These are phyloP conservation scores for Xiphophorus maculatus DNA, from an alignment of 2,113 vertebrate species.

Conservation along the genomic window DNA sequence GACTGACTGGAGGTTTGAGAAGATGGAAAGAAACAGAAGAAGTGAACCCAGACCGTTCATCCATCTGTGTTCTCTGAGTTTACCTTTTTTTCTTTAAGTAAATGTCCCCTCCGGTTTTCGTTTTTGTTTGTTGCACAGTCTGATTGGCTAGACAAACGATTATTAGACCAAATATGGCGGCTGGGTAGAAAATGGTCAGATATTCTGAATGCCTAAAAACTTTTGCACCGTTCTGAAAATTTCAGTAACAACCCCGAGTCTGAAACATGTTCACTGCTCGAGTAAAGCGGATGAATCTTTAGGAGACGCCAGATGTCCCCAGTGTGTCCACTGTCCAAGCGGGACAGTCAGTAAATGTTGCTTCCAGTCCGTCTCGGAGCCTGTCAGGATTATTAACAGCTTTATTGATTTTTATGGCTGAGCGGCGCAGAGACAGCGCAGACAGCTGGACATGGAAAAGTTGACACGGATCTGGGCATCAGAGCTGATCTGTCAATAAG, in stretches of 20 bases:
- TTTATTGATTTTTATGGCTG: conserved; percentile 50
- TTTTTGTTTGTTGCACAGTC: too few species aligned
- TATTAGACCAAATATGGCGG: too few species aligned
- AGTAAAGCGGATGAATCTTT: not conserved
- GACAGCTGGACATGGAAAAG: conserved; percentile 58
- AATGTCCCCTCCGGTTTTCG: too few species aligned
- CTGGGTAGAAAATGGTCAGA: too few species aligned
- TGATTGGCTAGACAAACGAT: too few species aligned
- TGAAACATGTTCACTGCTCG: not conserved
- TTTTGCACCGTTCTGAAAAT: not conserved
- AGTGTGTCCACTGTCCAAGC: conserved; percentile 19
- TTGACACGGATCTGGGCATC: conserved; percentile 51
- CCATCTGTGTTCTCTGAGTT: too few species aligned
- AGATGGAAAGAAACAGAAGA: too few species aligned
- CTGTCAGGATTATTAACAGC: conserved; percentile 54
- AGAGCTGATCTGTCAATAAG: conserved; percentile 67
- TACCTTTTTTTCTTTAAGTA: too few species aligned
- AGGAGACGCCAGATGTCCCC: not conserved
- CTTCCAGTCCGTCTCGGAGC: conserved; percentile 39
- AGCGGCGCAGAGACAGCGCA: conserved; percentile 57
- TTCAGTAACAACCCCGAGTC: not conserved
- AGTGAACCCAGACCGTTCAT: too few species aligned
- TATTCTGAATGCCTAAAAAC: too few species aligned
- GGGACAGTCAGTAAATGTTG: conserved; percentile 47
- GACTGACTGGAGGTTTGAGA: too few species aligned